These are phyloP conservation scores for Zygothrica quintamaculata DNA, from an alignment of 2,888 invertebrate genomes.

Conservation along the genomic window DNA sequence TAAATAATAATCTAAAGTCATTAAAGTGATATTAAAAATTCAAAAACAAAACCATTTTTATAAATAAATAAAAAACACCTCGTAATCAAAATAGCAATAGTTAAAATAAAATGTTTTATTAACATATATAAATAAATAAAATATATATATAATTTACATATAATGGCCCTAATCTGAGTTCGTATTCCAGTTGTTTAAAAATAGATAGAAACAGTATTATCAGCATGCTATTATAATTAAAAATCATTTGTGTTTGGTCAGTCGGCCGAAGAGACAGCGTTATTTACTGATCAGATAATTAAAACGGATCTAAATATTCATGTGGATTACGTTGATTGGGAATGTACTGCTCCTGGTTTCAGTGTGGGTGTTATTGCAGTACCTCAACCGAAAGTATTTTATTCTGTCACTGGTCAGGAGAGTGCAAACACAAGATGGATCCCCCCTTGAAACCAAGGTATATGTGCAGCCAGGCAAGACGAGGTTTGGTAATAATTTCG, in stretches of 20 bases:
- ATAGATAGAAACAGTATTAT: constrained; percentile 1
- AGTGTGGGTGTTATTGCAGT: constrained; percentile 25
- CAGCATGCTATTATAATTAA: not conserved
- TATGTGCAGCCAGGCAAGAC: constrained; percentile 69
- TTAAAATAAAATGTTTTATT: no score
- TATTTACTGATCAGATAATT: not conserved
- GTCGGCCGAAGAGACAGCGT: constrained; percentile 11
- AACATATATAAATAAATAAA: no score
- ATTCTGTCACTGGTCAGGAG: constrained; percentile 67
- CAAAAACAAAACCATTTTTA: no score
- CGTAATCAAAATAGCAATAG: no score
- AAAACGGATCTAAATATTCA: constrained; percentile 18
- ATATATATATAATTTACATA: no score
- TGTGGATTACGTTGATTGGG: constrained; percentile 29
- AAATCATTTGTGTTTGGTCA: not conserved
- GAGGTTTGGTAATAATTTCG: constrained; percentile 81
- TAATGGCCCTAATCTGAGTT: no score
- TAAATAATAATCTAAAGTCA: no score
- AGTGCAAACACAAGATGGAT: constrained; percentile 74
- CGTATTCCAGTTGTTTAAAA: no score
- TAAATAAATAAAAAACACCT: no score
- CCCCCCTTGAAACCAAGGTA: constrained; percentile 64
- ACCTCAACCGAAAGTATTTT: constrained; percentile 69
- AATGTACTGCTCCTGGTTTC: constrained; percentile 14
- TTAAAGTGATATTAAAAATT: no score